A percentile compares a stretch with the other conserved stretches of the same genome.
Evolutionary conservation across 1,140 invertebrate species (phyloP).

Genomic region (Rhynchophorus ferrugineus): DNA sequence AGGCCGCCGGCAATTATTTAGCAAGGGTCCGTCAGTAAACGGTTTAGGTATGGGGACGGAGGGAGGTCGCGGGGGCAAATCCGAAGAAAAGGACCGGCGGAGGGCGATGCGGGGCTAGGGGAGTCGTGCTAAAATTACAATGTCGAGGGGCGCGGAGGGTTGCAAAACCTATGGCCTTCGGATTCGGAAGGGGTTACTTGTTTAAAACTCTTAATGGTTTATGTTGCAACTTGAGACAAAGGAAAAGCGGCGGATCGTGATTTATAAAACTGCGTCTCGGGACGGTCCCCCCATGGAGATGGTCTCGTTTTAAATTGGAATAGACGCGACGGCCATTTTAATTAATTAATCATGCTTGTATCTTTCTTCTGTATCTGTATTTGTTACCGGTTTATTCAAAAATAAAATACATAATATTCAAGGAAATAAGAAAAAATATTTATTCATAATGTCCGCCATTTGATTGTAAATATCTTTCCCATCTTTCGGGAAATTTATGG

Average conservation of each 20-base stretch:
- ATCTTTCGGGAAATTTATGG: too few relatives aligned
- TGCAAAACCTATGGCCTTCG: conserved; percentile 22
- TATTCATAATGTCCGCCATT: too few relatives aligned
- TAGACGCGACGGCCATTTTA: not conserved
- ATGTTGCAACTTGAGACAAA: conserved; percentile 17
- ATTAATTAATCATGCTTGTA: too few relatives aligned
- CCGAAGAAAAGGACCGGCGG: not conserved
- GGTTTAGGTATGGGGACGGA: not conserved
- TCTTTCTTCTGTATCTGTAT: too few relatives aligned
- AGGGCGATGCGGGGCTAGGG: conserved; percentile 1
- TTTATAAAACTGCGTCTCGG: conserved; percentile 8
- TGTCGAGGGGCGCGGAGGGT: conserved; percentile 28
- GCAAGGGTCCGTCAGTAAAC: conserved; percentile 24
- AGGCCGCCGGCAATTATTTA: conserved; percentile 30
- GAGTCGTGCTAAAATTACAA: conserved; percentile 28
- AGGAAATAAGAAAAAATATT: too few relatives aligned
- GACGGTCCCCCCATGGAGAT: too few relatives aligned
- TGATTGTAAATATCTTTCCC: too few relatives aligned
- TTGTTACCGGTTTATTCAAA: too few relatives aligned
- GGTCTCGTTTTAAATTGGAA: not conserved
- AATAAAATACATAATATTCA: too few relatives aligned
- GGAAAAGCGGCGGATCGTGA: conserved; percentile 3
- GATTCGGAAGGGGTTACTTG: conserved; percentile 6
- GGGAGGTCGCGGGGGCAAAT: not conserved
- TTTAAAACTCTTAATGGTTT: conserved; percentile 17